Percentiles rank a stretch among this genome's conserved stretches.
These are phyloP conservation scores for Atrichornis clamosus DNA, from an alignment of 2,113 vertebrate species.

Conservation along the genomic window DNA sequence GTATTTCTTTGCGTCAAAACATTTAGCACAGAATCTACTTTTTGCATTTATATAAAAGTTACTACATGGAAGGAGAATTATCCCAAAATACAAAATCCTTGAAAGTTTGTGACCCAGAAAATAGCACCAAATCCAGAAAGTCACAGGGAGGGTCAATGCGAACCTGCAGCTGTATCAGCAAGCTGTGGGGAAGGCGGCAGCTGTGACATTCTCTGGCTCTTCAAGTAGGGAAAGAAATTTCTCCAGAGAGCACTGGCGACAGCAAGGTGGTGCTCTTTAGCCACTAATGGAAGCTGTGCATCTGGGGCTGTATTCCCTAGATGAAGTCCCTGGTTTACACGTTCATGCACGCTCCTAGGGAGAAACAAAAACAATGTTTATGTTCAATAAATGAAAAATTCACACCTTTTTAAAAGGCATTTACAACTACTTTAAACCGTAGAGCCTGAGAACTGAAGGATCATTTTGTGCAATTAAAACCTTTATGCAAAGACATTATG, in stretches of 20 bases:
- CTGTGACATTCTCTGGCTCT: slow-evolving; percentile 86
- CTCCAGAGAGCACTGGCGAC: slow-evolving; percentile 86
- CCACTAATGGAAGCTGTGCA: slow-evolving; percentile 65
- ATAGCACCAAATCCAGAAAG: background rate
- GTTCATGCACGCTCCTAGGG: slow-evolving; percentile 80
- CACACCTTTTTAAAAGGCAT: slow-evolving; percentile 17
- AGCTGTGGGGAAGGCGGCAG: slow-evolving; percentile 80
- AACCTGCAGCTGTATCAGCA: slow-evolving; percentile 93
- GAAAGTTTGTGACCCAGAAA: background rate
- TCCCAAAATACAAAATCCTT: background rate
- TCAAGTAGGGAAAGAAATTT: slow-evolving; percentile 91
- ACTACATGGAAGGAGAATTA: background rate
- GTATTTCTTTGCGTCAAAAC: background rate
- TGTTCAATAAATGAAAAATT: background rate
- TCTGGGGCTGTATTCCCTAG: slow-evolving; percentile 39
- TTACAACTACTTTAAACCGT: background rate
- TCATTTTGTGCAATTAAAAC: slow-evolving; percentile 65
- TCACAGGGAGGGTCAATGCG: background rate
- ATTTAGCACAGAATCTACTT: background rate
- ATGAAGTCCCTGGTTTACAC: slow-evolving; percentile 69
- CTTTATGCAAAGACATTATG: slow-evolving; percentile 61
- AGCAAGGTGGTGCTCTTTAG: slow-evolving; percentile 95
- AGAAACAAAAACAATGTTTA: slow-evolving; percentile 63
- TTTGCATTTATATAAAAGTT: background rate
- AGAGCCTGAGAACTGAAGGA: slow-evolving; percentile 36